Percentiles rank a stretch among this genome's conserved stretches.
Conservation (phyloP, 1,140 invertebrate genomes). For the Hyles euphorbiae region DNA sequence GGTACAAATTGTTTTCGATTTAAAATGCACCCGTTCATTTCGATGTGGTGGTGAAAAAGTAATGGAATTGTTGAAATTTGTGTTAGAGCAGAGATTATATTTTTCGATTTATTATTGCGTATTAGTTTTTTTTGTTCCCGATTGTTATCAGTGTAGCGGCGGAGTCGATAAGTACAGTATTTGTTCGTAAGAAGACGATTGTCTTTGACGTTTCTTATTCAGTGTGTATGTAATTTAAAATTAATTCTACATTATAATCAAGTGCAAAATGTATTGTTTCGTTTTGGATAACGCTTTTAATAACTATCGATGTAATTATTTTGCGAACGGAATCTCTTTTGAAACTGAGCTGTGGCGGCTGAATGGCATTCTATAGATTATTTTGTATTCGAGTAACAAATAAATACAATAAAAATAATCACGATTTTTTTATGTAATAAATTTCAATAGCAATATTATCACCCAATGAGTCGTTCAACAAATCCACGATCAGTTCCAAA, state of each 20-base stretch:
- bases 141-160: slow-evolving; percentile 50
- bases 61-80: slow-evolving; percentile 60
- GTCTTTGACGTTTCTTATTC: slow-evolving; percentile 20
- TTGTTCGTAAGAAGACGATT: slow-evolving; percentile 24
- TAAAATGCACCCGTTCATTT: slow-evolving; percentile 3
- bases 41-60: slow-evolving; percentile 27
- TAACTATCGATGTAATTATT: too few relatives aligned
- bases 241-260: slow-evolving; percentile 1
- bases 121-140: slow-evolving; percentile 40
- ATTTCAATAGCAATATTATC: too few relatives aligned
- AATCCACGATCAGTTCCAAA: not conserved
- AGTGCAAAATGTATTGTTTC: slow-evolving; percentile 12
- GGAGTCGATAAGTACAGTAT: slow-evolving; percentile 38
- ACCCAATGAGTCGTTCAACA: not conserved
- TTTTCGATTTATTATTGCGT: slow-evolving; percentile 69
- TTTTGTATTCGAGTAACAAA: too few relatives aligned
- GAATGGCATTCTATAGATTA: not conserved
- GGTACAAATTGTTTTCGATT: slow-evolving; percentile 22
- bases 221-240: slow-evolving; percentile 18
- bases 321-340: not conserved
- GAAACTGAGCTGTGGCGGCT: not conserved
- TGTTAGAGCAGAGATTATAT: slow-evolving; percentile 61
- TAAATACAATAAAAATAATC: too few relatives aligned
- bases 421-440: too few relatives aligned
- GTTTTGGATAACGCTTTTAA: slow-evolving; percentile 7